Evolutionary conservation across 2,797 vertebrate species (phyloP), one percentile per base, ranked within the genome.

Genomic region (Tragopan temminckii): DNA sequence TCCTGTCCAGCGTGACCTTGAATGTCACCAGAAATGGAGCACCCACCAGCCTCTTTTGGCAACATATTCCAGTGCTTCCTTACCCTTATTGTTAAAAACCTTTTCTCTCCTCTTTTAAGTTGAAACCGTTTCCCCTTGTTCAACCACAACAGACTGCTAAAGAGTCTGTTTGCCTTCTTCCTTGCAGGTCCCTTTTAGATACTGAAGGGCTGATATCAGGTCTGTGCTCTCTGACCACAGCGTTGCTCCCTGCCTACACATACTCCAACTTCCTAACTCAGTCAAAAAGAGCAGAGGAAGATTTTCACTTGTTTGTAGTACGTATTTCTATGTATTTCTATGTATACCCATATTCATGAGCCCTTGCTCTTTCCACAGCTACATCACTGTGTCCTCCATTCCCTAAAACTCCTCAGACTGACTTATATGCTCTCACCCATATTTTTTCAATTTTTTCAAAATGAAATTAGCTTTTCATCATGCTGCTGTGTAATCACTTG

Each of bases 401-500:
- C 82, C 43, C 57, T 52, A 66, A 69, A 77, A 4, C 17, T 74
- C 36, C 43, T 79, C 16, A 29, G 43, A 40, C 18, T 63, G 72
- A 79, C 5, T 3, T 8, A 7, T 46, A 25, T 53, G 10, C 13
- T 82, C 13, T 80, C 10, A 4, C 31, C 14, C 5, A 1, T 25
- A 12, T 10, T 48, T 90, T 90, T 80, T 79, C 14, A 27, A 16
- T 29, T 52, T 52, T 52, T 52, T 27, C 13, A 33, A 18, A 45
- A 31, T 1, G 1, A 13, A 12, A n/a, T 55, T 15, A 35, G 6
- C 67, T 62, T 86, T 63, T 62, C 67, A 53, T 42, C 15, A n/a
- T 33, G 67, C 33, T n/a, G 38, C 33, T 68, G 12, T 25, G 20
- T 15, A 31, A n/a, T 23, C 0, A 0, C 27, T 77, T 42, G 63